A percentile compares a stretch with the other conserved stretches of the same genome.
Evolutionary conservation across 2,888 invertebrate genomes (phyloP).

Genomic region (Eurois occulta): DNA sequence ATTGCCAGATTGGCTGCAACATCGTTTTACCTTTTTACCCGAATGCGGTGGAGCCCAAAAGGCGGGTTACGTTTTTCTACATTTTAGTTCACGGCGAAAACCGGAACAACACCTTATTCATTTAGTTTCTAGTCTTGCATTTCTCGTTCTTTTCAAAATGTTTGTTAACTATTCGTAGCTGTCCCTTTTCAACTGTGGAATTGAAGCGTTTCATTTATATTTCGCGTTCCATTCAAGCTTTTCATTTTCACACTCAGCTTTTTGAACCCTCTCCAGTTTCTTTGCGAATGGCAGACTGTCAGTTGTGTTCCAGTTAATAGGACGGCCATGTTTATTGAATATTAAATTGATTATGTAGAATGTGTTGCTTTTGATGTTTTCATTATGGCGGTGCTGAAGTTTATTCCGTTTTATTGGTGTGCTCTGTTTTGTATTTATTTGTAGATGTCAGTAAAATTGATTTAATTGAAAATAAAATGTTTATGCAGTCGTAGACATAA

Average conservation of each 20-base stretch:
- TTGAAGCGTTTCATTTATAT: conserved; percentile 29
- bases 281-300: conserved; percentile 36
- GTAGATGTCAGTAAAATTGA: background rate
- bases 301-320: conserved; percentile 28
- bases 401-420: conserved; percentile 33
- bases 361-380: conserved; percentile 29
- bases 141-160: background rate
- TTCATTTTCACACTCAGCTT: conserved; percentile 36
- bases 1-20: too few relatives aligned
- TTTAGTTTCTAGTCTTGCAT: background rate
- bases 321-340: conserved; percentile 23
- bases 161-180: conserved; percentile 9
- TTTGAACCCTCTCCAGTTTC: conserved; percentile 1
- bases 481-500: too few relatives aligned
- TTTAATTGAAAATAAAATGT: background rate
- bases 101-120: too few relatives aligned
- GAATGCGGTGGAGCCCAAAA: too few relatives aligned
- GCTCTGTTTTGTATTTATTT: conserved; percentile 4
- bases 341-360: conserved; percentile 2
- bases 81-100: background rate
- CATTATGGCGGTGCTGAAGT: conserved; percentile 24
- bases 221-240: conserved; percentile 24
- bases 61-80: too few relatives aligned
- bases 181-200: background rate
- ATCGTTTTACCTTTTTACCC: too few relatives aligned